These are phyloP conservation scores for Ferrisia virgata DNA, from an alignment of 2,888 invertebrate genomes.

Conservation along the genomic window DNA sequence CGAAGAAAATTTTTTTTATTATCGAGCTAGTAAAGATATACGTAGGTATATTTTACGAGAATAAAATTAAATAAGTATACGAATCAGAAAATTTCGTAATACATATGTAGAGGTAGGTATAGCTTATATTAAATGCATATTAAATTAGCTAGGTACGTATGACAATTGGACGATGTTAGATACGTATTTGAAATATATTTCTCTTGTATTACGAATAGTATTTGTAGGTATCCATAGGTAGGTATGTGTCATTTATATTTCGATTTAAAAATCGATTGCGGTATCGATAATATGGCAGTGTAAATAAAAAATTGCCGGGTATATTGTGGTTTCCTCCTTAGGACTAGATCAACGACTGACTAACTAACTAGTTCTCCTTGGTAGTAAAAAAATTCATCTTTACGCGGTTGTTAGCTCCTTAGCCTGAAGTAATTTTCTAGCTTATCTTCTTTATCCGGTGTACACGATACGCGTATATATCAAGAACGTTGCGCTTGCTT, in stretches of 20 bases:
- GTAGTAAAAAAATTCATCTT: slow-evolving; percentile 38
- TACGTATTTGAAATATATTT: too few relatives aligned
- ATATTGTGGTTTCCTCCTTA: slow-evolving; percentile 7
- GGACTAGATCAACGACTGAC: background rate
- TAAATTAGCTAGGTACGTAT: too few relatives aligned
- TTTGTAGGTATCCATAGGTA: too few relatives aligned
- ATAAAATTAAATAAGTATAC: too few relatives aligned
- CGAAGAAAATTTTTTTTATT: background rate
- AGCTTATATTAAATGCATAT: too few relatives aligned
- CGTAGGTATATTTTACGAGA: too few relatives aligned
- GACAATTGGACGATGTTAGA: too few relatives aligned
- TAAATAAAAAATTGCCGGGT: background rate
- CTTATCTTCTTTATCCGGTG: background rate
- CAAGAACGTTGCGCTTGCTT: background rate
- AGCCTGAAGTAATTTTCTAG: slow-evolving; percentile 28
- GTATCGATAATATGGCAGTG: background rate
- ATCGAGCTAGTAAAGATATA: background rate
- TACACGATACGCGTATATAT: background rate
- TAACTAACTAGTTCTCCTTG: slow-evolving; percentile 37
- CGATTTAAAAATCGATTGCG: background rate
- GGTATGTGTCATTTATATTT: background rate
- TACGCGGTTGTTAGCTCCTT: slow-evolving; percentile 31
- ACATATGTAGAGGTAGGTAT: background rate
- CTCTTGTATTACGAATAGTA: too few relatives aligned
- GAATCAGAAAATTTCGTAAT: background rate